A percentile compares a stretch with the other conserved stretches of the same genome.
Conservation (phyloP, 1,140 invertebrate genomes). For the Aphis craccivora region DNA sequence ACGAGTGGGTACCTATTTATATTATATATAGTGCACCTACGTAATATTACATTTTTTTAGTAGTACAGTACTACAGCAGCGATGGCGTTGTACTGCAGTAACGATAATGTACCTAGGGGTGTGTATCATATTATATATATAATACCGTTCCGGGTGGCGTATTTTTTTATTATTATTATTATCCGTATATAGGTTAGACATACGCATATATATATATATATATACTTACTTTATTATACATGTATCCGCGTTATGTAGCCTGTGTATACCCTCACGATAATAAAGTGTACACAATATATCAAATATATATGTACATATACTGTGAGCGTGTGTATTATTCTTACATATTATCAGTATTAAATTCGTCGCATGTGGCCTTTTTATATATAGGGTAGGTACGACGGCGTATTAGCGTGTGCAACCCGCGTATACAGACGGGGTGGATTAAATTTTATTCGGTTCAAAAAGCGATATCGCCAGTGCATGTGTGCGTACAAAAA, state of each 20-base stretch:
- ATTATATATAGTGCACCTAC: neutral
- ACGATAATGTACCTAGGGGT: neutral
- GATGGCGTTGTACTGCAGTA: neutral
- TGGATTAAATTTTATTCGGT: slow-evolving; percentile 53
- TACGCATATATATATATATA: neutral
- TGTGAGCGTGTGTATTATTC: neutral
- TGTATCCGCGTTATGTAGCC: slow-evolving; percentile 2
- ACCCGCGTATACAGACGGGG: neutral
- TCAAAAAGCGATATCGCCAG: neutral
- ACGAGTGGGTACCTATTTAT: neutral
- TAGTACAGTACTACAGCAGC: too few species aligned
- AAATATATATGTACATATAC: too few species aligned
- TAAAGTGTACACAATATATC: neutral
- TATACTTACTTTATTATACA: neutral
- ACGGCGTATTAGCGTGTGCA: neutral
- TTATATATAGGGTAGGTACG: neutral
- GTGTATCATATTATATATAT: neutral
- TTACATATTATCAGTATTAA: slow-evolving; percentile 29
- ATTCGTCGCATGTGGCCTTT: slow-evolving; percentile 55
- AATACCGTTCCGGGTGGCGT: neutral
- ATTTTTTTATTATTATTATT: neutral
- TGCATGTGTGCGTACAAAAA: neutral
- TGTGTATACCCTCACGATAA: neutral
- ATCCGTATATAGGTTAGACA: neutral
- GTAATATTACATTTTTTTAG: neutral